Evolutionary conservation across 2,888 invertebrate species (phyloP).

Genomic region (Habrosyne pyritoides): DNA sequence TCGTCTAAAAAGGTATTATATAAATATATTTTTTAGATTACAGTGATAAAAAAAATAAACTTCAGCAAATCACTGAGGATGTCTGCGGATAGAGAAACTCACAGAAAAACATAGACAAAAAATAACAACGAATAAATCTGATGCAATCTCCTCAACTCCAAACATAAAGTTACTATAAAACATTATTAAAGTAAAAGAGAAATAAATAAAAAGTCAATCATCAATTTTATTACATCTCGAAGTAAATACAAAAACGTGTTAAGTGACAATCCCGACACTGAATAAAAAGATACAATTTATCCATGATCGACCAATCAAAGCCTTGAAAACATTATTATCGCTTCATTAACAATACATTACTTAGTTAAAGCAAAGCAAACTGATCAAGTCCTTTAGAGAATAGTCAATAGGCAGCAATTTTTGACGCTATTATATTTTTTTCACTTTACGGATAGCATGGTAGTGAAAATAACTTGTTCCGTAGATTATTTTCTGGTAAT

Average conservation of each 20-base stretch:
- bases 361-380: neutral
- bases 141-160: neutral
- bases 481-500: no score
- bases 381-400: neutral
- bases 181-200: no score
- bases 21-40: no score
- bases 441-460: neutral
- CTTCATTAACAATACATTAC: slow-evolving; percentile 2
- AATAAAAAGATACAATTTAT: slow-evolving; percentile 50
- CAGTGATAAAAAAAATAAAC: no score
- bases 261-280: slow-evolving; percentile 32
- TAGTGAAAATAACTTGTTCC: neutral
- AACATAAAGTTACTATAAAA: neutral
- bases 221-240: slow-evolving; percentile 46
- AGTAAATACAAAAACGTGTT: slow-evolving; percentile 48
- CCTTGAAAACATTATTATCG: slow-evolving; percentile 4
- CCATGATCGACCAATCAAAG: slow-evolving; percentile 44
- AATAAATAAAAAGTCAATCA: slow-evolving; percentile 38
- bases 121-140: no score
- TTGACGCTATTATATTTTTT: neutral
- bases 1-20: no score
- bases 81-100: no score
- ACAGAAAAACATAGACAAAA: no score
- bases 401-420: neutral
- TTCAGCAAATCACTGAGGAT: no score